Percentiles rank a stretch among this genome's conserved stretches.
Evolutionary conservation across 2,888 invertebrate species (phyloP).

Genomic region (Ectropis crepuscularia): DNA sequence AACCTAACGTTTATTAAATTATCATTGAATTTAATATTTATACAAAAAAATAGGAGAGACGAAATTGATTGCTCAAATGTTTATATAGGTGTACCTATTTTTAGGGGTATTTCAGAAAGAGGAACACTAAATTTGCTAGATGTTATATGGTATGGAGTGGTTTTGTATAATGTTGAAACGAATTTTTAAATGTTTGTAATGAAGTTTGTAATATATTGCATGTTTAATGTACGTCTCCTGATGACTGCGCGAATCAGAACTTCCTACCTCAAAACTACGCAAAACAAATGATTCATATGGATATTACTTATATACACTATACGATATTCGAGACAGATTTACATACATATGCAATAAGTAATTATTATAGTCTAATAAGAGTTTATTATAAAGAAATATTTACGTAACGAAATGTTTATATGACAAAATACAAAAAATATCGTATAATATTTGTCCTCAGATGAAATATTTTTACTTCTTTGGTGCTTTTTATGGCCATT

Average conservation of each 20-base stretch:
- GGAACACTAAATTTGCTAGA: conserved; percentile 81
- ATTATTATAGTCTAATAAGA: conserved; percentile 78
- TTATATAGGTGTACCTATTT: conserved; percentile 80
- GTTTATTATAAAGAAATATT: conserved; percentile 81
- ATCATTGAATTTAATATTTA: conserved; percentile 81
- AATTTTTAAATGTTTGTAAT: conserved; percentile 79
- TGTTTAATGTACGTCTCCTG: conserved; percentile 48
- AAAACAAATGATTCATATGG: conserved; percentile 72
- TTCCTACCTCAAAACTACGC: conserved; percentile 83
- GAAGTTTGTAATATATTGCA: conserved; percentile 44
- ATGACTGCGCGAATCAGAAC: conserved; percentile 59
- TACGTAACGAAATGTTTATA: conserved; percentile 73
- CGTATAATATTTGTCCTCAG: conserved; percentile 66
- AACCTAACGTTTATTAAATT: conserved; percentile 70
- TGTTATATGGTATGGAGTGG: conserved; percentile 73
- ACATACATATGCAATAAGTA: conserved; percentile 73
- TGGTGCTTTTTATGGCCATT: conserved; percentile 79
- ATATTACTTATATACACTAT: conserved; percentile 63
- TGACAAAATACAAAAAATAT: conserved; percentile 66
- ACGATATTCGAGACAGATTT: conserved; percentile 70
- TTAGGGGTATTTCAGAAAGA: conserved; percentile 79
- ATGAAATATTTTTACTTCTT: conserved; percentile 65
- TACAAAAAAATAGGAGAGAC: conserved; percentile 79
- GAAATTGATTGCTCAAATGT: conserved; percentile 85
- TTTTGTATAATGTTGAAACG: conserved; percentile 81